Evolutionary conservation across 2,888 invertebrate genomes (phyloP).

Genomic region (Dexiosoma caninum): DNA sequence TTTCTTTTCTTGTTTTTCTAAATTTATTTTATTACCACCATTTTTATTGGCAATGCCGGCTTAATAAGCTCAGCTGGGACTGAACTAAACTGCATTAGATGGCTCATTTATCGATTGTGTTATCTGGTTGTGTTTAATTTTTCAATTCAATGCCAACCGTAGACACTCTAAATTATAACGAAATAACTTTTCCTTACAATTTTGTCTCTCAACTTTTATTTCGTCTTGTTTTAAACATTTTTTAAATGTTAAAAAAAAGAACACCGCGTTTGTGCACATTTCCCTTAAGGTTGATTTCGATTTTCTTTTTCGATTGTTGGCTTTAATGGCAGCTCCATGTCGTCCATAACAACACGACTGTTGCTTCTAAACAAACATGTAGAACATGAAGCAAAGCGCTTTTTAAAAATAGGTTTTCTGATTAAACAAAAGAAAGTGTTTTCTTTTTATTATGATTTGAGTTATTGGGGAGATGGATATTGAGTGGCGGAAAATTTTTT

Average conservation of each 20-base stretch:
- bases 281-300: conserved; percentile 48
- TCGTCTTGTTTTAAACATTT: background rate
- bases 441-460: background rate
- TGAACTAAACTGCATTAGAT: background rate
- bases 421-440: background rate
- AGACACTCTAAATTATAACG: conserved; percentile 39
- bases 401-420: conserved; percentile 6
- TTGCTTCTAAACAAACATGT: conserved; percentile 24
- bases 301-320: conserved; percentile 41
- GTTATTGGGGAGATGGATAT: background rate
- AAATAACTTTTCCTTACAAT: background rate
- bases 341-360: background rate
- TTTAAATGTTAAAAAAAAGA: background rate
- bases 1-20: conserved; percentile 24
- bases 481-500: background rate
- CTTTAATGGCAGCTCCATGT: conserved; percentile 16
- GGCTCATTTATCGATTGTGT: background rate
- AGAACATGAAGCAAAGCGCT: background rate
- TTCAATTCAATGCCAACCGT: conserved; percentile 52
- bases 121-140: conserved; percentile 35
- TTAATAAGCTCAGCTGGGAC: conserved; percentile 14
- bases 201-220: too few species aligned
- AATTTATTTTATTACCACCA: background rate
- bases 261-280: conserved; percentile 2
- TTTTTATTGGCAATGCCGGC: conserved; percentile 14